Evolutionary conservation across 2,113 vertebrate genomes (phyloP).

Genomic region (Corvus moneduloides): DNA sequence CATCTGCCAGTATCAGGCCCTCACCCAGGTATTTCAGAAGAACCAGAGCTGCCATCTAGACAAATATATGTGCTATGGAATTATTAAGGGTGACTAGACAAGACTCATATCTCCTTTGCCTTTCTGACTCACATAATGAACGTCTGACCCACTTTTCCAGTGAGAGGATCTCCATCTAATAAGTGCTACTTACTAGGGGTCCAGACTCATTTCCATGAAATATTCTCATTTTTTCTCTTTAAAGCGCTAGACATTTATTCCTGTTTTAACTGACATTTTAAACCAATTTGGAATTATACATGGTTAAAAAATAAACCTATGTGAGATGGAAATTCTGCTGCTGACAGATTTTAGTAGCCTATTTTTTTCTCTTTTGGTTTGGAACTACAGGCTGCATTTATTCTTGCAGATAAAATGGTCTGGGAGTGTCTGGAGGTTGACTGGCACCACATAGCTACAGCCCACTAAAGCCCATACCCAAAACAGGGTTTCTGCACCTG

Average conservation of each 20-base stretch:
- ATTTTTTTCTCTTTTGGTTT: neutral
- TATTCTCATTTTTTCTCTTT: neutral
- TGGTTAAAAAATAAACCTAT: neutral
- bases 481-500: neutral
- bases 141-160: neutral
- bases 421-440: neutral
- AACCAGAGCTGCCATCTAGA: neutral
- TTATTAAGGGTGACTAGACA: neutral
- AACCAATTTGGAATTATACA: slow-evolving; percentile 7
- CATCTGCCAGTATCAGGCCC: neutral
- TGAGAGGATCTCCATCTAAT: neutral
- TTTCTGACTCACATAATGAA: slow-evolving; percentile 14
- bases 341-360: neutral
- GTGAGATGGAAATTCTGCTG: neutral
- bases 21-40: neutral
- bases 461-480: neutral
- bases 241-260: neutral
- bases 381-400: neutral
- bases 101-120: neutral
- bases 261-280: slow-evolving; percentile 24
- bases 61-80: neutral
- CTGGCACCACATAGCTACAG: neutral
- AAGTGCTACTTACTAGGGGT: neutral
- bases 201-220: neutral
- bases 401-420: neutral